phyloP scores from a whole-genome alignment of 2,113 vertebrate species.

The Cyanoliseus patagonus region DNA sequence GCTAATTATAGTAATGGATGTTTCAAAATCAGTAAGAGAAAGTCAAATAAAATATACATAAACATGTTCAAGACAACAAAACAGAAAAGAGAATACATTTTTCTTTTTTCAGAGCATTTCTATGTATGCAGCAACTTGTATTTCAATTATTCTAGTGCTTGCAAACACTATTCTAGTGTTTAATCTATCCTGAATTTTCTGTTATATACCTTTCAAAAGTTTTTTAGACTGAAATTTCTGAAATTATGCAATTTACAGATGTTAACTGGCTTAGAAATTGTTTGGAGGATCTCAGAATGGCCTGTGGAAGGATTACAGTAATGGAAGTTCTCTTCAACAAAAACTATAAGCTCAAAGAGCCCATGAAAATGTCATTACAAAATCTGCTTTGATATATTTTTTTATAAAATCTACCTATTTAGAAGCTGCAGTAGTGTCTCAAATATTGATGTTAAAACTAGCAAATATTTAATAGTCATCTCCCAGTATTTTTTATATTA shows the following conservation, averaged over 20 bases:
- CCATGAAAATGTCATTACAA: not conserved
- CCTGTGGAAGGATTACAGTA: not conserved
- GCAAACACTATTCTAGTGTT: not conserved
- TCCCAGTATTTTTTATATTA: not conserved
- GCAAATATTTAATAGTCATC: not conserved
- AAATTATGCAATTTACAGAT: not conserved
- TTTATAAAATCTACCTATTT: not conserved
- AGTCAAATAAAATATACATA: not conserved
- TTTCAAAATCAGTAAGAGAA: not conserved
- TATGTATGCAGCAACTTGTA: not conserved
- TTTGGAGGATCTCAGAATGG: not conserved
- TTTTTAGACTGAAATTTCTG: not conserved
- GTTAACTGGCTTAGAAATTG: not conserved
- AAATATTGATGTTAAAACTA: not conserved
- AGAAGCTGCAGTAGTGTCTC: not conserved
- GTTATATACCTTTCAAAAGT: not conserved
- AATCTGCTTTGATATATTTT: not conserved
- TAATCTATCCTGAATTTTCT: not conserved
- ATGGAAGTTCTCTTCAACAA: not conserved
- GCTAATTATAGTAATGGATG: not conserved
- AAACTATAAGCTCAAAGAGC: not conserved
- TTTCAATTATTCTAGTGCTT: not conserved
- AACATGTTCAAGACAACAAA: not conserved
- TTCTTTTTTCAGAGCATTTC: not conserved
- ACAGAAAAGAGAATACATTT: not conserved